A percentile compares a stretch with the other conserved stretches of the same genome.
Evolutionary conservation across 2,888 invertebrate genomes (phyloP).

Genomic region (Drosophila merina): DNA sequence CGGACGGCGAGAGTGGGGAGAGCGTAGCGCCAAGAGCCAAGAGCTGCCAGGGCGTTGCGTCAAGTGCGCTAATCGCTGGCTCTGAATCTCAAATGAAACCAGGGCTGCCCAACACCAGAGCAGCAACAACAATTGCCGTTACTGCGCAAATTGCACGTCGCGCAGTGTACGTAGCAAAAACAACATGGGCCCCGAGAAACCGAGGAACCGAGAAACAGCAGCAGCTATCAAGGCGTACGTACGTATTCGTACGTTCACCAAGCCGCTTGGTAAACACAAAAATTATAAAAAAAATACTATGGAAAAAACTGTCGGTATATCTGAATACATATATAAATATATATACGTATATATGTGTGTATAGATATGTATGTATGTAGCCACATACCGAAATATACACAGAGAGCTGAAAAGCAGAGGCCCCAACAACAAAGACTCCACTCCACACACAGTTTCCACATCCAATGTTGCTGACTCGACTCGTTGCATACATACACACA

Average conservation of each 20-base stretch:
- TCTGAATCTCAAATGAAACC: slow-evolving; percentile 46
- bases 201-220: background rate
- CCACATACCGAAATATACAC: slow-evolving; percentile 62
- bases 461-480: slow-evolving; percentile 74
- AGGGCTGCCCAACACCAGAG: slow-evolving; percentile 51
- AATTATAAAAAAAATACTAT: slow-evolving; percentile 65
- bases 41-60: slow-evolving; percentile 27
- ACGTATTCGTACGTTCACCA: slow-evolving; percentile 39
- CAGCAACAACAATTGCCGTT: slow-evolving; percentile 67
- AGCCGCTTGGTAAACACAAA: slow-evolving; percentile 76
- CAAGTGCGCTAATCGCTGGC: slow-evolving; percentile 65
- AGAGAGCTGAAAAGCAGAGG: slow-evolving; percentile 36
- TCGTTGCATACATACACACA: slow-evolving; percentile 29
- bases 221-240: slow-evolving; percentile 71
- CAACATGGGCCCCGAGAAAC: slow-evolving; percentile 3
- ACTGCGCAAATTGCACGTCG: slow-evolving; percentile 75
- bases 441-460: slow-evolving; percentile 56
- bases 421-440: slow-evolving; percentile 69
- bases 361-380: slow-evolving; percentile 19
- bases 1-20: slow-evolving; percentile 25
- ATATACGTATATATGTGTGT: slow-evolving; percentile 30
- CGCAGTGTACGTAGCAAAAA: slow-evolving; percentile 45
- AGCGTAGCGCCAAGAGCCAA: slow-evolving; percentile 28
- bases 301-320: slow-evolving; percentile 62
- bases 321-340: too few species aligned